Evolutionary conservation across 2,113 vertebrate species (phyloP), one percentile per base, ranked within the genome.

Genomic region (Microcebus griseorufus): DNA sequence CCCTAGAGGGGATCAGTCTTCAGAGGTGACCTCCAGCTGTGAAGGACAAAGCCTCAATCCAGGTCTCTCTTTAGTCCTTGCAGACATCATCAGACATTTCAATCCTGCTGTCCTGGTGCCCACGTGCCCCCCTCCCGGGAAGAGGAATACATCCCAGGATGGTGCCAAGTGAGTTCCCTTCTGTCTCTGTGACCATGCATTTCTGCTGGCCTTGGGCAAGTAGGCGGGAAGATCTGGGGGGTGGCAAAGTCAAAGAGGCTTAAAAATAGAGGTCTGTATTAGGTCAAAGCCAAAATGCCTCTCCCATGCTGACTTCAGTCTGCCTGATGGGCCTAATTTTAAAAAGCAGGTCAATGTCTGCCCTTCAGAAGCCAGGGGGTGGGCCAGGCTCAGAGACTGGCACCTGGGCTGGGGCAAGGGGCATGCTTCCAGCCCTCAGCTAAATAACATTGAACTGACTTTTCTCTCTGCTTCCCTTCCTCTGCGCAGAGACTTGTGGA

Each of bases 21-120:
- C 69, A 67, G 20, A 67, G 39, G 62, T 67, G 79, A 73, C 81
- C 67, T 53, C 65, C 7, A 32, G 53, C 37, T 3, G 3, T 48
- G 13, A 14, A 55, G 89, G 34, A 72, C 65, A 10, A 11, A 14
- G 22, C 45, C 87, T 96, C 67, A 95, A 60, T 32, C 48, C 60
- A 37, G 27, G 29, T 78, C 42, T 94, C 86, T 96, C 90, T 92
- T n/a, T 39, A 98, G 98, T 62, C 93, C 96, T 75, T 98, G 97
- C 97, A 99, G 98, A 75, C 67, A 78, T 99, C 88, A 67, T 99
- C 70, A 95, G 96, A 84, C 82, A 78, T 39, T 98, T 98, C 98
- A 99, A 45, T 72, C 98, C 98, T n/a, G 98, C 80, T 0, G 96
- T 98, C 45, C 94, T 97, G 48, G 55, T 48, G 90, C 60, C 95